Evolutionary conservation across 2,113 vertebrate genomes (phyloP), one percentile per base, ranked within the genome.

Genomic region (Pyxicephalus adspersus): DNA sequence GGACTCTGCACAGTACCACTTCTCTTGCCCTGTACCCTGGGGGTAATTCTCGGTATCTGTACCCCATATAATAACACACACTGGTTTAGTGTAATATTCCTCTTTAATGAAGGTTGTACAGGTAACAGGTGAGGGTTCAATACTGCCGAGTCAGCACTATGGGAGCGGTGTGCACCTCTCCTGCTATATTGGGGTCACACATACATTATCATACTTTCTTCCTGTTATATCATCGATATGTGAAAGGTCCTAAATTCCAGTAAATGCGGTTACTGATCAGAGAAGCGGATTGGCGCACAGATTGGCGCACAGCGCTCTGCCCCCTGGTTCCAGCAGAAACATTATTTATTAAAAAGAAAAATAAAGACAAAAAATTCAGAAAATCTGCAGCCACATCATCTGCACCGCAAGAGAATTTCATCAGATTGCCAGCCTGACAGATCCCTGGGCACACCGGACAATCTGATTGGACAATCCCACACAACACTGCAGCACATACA

Each of bases 261-360:
- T 70, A 51, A 6, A 71, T n/a, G 52, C 63, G 58, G 78, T 64
- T 31, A 50, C 8, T 72, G 29, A 25, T 75, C 89, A 80, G 54
- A 50, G 29, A 60, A 70, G 28, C 25, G 1, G 31, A 58, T 25
- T 28, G 55, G 19, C 29, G 50, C 45, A 20, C 3, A 58, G 20
- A 15, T 67, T n/a, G n/a, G n/a, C n/a, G n/a, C n/a, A n/a, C 28
- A 67, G 52, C 17, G 26, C 72, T 2, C 55, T 22, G 13, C 68
- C 51, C 18, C 51, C 4, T 51, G 34, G 34, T 9, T 38, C 34
- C 38, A 17, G 5, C 15, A 65, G 28, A 65, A 17, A 31, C 18
- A 73, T 22, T 26, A 17, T 34, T 17, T 18, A 23, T 19, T 19
- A 22, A 20, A 29, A 55, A 29, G 26, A 52, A 73, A 58, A 28